Base-by-base conservation (phyloP, 2,888 invertebrate species). In the Mimumesa dahlbomi region DNA sequence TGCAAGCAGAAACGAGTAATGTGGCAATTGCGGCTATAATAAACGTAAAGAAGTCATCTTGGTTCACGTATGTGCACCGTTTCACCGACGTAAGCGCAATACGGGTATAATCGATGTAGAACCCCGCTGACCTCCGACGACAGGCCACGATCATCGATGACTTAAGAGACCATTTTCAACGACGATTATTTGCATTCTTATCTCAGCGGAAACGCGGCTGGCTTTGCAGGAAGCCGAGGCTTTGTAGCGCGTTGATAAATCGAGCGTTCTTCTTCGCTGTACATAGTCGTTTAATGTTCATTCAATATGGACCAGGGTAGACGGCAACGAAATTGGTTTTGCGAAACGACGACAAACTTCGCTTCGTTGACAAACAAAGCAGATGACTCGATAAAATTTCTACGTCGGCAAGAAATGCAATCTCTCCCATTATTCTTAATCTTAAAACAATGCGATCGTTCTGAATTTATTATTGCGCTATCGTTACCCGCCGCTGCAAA, bases 181-280 rank as follows among this genome's bases (percentile, higher is more conserved):
- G 19, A 21, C 43, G 43, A 45, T 45, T 57, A 61, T 54, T 48
- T 50, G 59, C 16, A 58, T 67, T 74, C 71, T 71, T 74, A 76
- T 76, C 70, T 43, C 54, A 52, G 11, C 66, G 76, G 73, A 76
- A 77, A 73, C 52, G 52, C 53, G 56, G 40, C 45, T 42, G 38
- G 61, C 43, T n/a, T n/a, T n/a, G 29, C 29, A 53, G 58, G 54
- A 65, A 59, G 53, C 31, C 11, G 38, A 59, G 66, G 49, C 59
- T 70, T 66, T 66, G 50, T 45, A 54, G 59, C 34, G 11, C 64
- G 45, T 61, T 73, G 69, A 73, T 69, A 74, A 73, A 73, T 73
- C 53, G 57, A 68, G 16, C 40, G 40, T 40, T 40, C 18, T 11
- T 40, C 40, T 6, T 18, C 19, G 34, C 14, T 22, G 36, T 46